Evolutionary conservation across 35 echinoderm and acorn worm species (phyloP), one percentile per base, ranked within the genome.

Genomic region (Ptychodera flava): DNA sequence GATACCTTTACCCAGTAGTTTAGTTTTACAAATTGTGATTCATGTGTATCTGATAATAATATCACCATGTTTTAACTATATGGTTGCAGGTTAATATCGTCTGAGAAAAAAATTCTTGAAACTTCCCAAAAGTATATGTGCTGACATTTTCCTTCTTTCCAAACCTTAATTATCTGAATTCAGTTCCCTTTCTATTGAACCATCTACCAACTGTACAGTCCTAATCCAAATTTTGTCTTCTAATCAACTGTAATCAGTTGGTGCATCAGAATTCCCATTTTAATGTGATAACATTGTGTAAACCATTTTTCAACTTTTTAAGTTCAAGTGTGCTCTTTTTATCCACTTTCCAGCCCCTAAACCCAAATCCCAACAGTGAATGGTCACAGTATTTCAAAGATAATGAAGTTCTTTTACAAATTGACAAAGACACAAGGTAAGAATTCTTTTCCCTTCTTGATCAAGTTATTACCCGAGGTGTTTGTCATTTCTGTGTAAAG

Each of bases 311-410:
- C 15, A 15, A 15, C n/a, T 77, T 15, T 77, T 77, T 15, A 77
- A 77, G n/a, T n/a, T 77, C 38, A 32, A 16, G 10, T 86, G 29
- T 79, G 29, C 2, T 36, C 31, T 53, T 85, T n/a, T n/a, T n/a
- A 85, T 82, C 45, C 31, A 6, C 34, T 76, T 80, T 78, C 30
- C 77, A 97, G 95, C 95, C 95, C 52, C 82, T 97, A 30, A 93
- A 93, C 78, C 92, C 92, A 79, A 97, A 97, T 15, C 92, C 95
- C 34, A 85, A 91, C 28, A 97, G 95, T 38, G 82, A 93, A 53
- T 97, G 95, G 95, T 97, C 95, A 33, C 89, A 93, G 52, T 97
- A 89, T 85, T 97, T 97, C 85, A 93, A 93, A 85, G 95, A 97
- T 33, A 97, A 97, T 84, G 95, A 97, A 0, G 90, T 97, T 10